Conservation (phyloP, 1,140 invertebrate species). For the Camponotus pennsylvanicus region DNA sequence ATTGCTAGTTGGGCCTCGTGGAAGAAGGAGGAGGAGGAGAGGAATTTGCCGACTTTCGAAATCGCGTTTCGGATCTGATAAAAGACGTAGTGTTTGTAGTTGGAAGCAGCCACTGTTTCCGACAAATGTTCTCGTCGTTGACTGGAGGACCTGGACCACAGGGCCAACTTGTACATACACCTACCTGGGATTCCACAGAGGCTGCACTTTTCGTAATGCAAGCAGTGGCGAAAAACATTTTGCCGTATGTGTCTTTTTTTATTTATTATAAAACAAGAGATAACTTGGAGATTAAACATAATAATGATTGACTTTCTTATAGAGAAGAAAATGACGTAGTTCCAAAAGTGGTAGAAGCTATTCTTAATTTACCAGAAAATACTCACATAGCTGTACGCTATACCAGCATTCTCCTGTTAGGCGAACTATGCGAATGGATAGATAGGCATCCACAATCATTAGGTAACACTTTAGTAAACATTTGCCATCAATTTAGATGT, state of each 20-base stretch:
- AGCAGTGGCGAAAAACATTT: conserved; percentile 97
- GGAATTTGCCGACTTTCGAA: conserved; percentile 93
- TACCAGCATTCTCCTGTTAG: conserved; percentile 95
- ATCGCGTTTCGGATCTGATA: conserved; percentile 96
- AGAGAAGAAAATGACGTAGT: conserved; percentile 97
- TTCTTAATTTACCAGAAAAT: conserved; percentile 93
- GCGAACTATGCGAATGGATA: conserved; percentile 98
- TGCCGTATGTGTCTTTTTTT: conserved; percentile 92
- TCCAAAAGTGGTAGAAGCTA: conserved; percentile 96
- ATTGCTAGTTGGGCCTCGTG: conserved; percentile 92
- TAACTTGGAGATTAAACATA: not conserved
- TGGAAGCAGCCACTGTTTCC: conserved; percentile 96
- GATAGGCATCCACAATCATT: conserved; percentile 94
- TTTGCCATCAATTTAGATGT: not conserved
- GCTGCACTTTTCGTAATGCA: conserved; percentile 98
- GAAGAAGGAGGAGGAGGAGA: conserved; percentile 89
- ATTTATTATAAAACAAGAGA: not conserved
- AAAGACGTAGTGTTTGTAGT: conserved; percentile 99
- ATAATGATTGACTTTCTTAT: conserved; percentile 42
- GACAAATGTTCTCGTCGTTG: conserved; percentile 94
- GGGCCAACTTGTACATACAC: conserved; percentile 84
- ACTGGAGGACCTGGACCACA: conserved; percentile 77
- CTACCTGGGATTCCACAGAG: conserved; percentile 97
- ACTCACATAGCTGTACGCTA: conserved; percentile 95
- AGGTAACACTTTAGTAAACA: conserved; percentile 83